A percentile compares a stretch with the other conserved stretches of the same genome.
Evolutionary conservation across 2,888 invertebrate genomes (phyloP).

Genomic region (Tiliacea aurago): DNA sequence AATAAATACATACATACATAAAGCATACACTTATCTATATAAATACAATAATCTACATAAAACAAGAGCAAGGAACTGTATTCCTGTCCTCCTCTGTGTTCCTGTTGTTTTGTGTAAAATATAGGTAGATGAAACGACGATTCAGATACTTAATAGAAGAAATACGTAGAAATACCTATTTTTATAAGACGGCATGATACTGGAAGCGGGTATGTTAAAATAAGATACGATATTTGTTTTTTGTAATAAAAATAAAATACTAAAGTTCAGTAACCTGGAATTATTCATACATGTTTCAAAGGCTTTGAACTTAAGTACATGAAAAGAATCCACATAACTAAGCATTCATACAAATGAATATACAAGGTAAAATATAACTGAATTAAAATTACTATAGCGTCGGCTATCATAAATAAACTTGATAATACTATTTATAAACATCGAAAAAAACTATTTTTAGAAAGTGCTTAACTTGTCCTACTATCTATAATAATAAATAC

Average conservation of each 20-base stretch:
- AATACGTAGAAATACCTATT: neutral
- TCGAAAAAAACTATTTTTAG: neutral
- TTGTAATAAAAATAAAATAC: neutral
- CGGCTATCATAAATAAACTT: neutral
- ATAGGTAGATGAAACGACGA: neutral
- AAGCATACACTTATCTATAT: too few species aligned
- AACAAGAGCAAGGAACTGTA: too few species aligned
- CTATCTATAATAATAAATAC: neutral
- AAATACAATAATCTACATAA: too few species aligned
- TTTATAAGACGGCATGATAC: neutral
- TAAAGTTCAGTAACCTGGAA: conserved; percentile 20
- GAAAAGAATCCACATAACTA: conserved; percentile 6
- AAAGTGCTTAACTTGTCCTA: neutral
- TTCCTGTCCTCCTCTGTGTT: too few species aligned
- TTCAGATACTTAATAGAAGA: neutral
- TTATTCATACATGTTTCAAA: conserved; percentile 14
- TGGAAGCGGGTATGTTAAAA: neutral
- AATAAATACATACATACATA: too few species aligned
- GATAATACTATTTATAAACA: neutral
- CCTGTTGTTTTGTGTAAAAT: too few species aligned
- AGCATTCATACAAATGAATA: neutral
- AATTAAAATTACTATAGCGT: conserved; percentile 7
- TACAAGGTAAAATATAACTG: neutral
- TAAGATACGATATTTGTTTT: neutral
- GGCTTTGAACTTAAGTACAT: conserved; percentile 20